Conservation (phyloP, 2,888 invertebrate genomes). For the Apamea monoglypha region DNA sequence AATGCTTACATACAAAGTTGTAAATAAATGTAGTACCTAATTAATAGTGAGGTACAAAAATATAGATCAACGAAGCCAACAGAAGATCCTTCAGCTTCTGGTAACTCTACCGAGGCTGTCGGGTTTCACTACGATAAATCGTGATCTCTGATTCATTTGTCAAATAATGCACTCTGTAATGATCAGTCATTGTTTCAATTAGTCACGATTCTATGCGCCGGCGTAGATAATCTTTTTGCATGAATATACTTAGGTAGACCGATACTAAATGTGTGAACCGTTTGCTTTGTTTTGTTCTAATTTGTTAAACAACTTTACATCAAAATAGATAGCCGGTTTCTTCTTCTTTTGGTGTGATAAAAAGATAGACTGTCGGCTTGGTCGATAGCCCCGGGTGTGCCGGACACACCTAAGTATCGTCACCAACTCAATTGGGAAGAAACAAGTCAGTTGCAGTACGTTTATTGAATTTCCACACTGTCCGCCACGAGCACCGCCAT, state of each 20-base stretch:
- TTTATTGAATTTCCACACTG: not conserved
- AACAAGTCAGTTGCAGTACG: not conserved
- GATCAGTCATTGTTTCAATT: conserved; percentile 64
- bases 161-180: conserved; percentile 55
- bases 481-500: too few relatives aligned
- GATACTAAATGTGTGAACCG: conserved; percentile 39
- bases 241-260: conserved; percentile 9
- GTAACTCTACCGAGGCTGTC: conserved; percentile 17
- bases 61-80: conserved; percentile 3
- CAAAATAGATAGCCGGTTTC: not conserved
- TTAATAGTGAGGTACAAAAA: not conserved
- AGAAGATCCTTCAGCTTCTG: conserved; percentile 23
- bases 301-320: not conserved
- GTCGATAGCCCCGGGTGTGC: not conserved
- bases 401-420: not conserved
- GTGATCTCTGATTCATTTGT: conserved; percentile 65
- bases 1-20: not conserved
- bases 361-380: not conserved
- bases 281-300: conserved; percentile 48
- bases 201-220: conserved; percentile 67
- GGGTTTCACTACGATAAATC: conserved; percentile 40
- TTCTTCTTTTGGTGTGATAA: not conserved
- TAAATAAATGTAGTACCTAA: not conserved
- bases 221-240: conserved; percentile 56
- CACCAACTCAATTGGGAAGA: not conserved